Evolutionary conservation across 1,140 invertebrate species (phyloP).

Genomic region (Lasaia peninsularis): DNA sequence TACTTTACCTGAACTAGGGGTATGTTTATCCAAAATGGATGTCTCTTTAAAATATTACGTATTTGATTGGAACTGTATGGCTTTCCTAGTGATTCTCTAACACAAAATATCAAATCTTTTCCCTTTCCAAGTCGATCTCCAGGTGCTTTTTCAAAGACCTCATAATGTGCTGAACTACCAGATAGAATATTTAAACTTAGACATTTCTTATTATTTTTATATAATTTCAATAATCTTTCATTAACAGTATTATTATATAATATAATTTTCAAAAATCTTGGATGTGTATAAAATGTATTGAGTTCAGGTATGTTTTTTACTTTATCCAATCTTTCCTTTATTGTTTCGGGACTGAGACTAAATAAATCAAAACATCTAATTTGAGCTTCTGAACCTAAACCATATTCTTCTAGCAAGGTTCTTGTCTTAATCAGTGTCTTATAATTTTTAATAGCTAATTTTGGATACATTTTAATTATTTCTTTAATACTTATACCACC

Average conservation of each 20-base stretch:
- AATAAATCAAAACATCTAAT: constrained; percentile 67
- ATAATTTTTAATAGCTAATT: constrained; percentile 62
- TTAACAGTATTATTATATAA: constrained; percentile 64
- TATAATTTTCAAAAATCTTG: constrained; percentile 75
- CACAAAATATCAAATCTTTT: constrained; percentile 60
- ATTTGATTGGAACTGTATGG: constrained; percentile 48
- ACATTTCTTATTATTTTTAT: constrained; percentile 67
- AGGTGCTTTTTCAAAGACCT: constrained; percentile 51
- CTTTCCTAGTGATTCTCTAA: constrained; percentile 48
- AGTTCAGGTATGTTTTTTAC: constrained; percentile 72
- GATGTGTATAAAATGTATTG: constrained; percentile 68
- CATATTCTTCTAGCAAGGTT: constrained; percentile 65
- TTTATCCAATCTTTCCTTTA: constrained; percentile 67
- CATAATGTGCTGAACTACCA: constrained; percentile 53
- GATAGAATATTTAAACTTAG: constrained; percentile 68
- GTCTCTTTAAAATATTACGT: constrained; percentile 59
- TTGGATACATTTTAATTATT: constrained; percentile 66
- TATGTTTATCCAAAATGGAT: constrained; percentile 76
- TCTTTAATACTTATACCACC: constrained; percentile 67
- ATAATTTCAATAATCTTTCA: constrained; percentile 67
- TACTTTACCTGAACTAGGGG: constrained; percentile 71
- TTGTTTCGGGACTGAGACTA: constrained; percentile 52
- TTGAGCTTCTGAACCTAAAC: constrained; percentile 63
- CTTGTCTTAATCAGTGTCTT: constrained; percentile 61
- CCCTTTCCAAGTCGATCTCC: constrained; percentile 60